A percentile compares a stretch with the other conserved stretches of the same genome.
Evolutionary conservation across 2,797 vertebrate species (phyloP).

Genomic region (Leptodactylus fallax): DNA sequence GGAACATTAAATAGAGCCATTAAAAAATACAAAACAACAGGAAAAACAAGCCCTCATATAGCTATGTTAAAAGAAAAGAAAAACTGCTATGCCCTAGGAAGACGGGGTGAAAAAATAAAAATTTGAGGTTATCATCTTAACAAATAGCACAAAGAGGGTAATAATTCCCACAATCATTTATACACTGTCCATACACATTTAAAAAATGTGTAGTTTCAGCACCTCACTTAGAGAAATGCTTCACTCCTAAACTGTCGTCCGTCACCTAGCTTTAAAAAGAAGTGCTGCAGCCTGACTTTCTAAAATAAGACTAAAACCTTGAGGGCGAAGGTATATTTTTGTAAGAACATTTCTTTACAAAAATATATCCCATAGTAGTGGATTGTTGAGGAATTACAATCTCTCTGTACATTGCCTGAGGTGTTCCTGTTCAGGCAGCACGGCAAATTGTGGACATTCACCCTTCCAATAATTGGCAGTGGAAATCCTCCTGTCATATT

Average conservation of each 20-base stretch:
- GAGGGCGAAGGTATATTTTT: slow-evolving; percentile 47
- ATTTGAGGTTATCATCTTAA: not conserved
- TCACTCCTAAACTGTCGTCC: slow-evolving; percentile 21
- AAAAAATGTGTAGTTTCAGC: not conserved
- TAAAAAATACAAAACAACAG: no score
- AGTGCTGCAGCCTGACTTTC: slow-evolving; percentile 41
- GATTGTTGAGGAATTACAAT: slow-evolving; percentile 46
- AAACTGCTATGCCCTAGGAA: no score
- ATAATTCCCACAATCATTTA: not conserved
- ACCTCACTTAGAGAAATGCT: slow-evolving; percentile 11
- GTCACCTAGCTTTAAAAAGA: slow-evolving; percentile 45
- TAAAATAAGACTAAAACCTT: slow-evolving; percentile 45
- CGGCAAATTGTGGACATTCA: slow-evolving; percentile 60
- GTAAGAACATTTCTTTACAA: slow-evolving; percentile 48
- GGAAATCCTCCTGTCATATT: slow-evolving; percentile 64
- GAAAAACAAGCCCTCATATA: no score
- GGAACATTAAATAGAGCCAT: no score
- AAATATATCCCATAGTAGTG: slow-evolving; percentile 45
- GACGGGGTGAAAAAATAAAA: no score
- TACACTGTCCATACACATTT: not conserved
- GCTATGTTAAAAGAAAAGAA: no score
- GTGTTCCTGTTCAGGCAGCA: slow-evolving; percentile 44
- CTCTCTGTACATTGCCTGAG: slow-evolving; percentile 59
- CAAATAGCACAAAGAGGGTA: not conserved
- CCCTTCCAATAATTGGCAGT: slow-evolving; percentile 53